Evolutionary conservation across 2,113 vertebrate species (phyloP), one percentile per base, ranked within the genome.

Genomic region (Chitala chitala): DNA sequence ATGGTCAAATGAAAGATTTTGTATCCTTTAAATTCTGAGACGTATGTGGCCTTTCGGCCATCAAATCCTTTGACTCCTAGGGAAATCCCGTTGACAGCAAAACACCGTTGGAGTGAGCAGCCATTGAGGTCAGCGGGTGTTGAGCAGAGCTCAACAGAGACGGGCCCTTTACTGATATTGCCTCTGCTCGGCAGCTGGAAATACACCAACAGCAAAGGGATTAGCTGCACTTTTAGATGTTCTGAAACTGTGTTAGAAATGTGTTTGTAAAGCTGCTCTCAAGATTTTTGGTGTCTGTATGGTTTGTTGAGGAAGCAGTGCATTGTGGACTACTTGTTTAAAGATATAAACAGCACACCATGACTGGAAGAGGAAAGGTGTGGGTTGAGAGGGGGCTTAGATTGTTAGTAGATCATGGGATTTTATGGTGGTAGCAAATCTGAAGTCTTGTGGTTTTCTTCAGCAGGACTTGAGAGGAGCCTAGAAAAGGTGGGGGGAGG

Each of bases 1-100:
- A 58, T 56, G 53, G 31, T 48, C 13, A 17, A 48, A 75, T 56
- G n/a, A 22, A n/a, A 29, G 48, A 53, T 20, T 75, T 55, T 40
- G 24, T 54, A 38, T 24, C 53, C 46, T n/a, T 72, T 46, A 31
- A 22, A 55, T 48, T 55, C 38, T 69, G 26, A 31, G 17, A 36
- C 29, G 17, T 58, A 61, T 13, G 26, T 33, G n/a, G 40, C 22
- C 24, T 59, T 42, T n/a, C 69, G 58, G 69, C 33, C 13, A 24
- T 56, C 53, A 44, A 75, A 58, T 69, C 51, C 73, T 51, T 22
- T 4, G 26, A 46, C 38, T 75, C 38, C 64, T n/a, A n/a, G n/a
- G n/a, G n/a, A n/a, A n/a, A n/a, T n/a, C n/a, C n/a, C n/a, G n/a
- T n/a, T n/a, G n/a, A n/a, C n/a, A n/a, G n/a, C n/a, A n/a, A n/a